Evolutionary conservation across 2,888 invertebrate genomes (phyloP).

Genomic region (Drosophila kanekoi): DNA sequence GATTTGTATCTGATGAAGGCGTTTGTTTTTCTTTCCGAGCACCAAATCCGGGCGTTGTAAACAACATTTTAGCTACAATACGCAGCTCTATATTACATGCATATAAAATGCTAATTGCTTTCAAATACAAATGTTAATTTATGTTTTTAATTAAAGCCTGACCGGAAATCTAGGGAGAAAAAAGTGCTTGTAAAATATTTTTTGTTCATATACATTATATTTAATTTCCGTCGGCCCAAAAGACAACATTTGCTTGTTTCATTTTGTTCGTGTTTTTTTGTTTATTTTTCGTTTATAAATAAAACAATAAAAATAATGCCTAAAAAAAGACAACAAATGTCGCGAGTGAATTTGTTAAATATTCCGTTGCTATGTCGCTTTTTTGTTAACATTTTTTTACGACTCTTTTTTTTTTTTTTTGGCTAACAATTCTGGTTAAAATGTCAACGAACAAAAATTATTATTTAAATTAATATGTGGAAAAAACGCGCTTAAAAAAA

Average conservation of each 20-base stretch:
- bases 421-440: background rate
- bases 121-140: background rate
- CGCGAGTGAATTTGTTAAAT: slow-evolving; percentile 18
- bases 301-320: slow-evolving; percentile 11
- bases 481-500: slow-evolving; percentile 10
- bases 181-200: slow-evolving; percentile 31
- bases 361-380: slow-evolving; percentile 3
- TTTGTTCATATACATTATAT: slow-evolving; percentile 47
- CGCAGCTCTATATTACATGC: background rate
- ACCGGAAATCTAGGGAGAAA: slow-evolving; percentile 34
- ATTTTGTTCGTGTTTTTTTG: background rate
- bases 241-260: slow-evolving; percentile 15
- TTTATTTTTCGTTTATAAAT: background rate
- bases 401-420: slow-evolving; percentile 7
- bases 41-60: slow-evolving; percentile 9
- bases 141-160: slow-evolving; percentile 30
- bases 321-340: slow-evolving; percentile 23
- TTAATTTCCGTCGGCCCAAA: slow-evolving; percentile 64
- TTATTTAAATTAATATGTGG: slow-evolving; percentile 20
- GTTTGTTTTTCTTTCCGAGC: slow-evolving; percentile 38
- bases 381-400: background rate
- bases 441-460: slow-evolving; percentile 26
- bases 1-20: slow-evolving; percentile 45
- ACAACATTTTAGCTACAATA: background rate
- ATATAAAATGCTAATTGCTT: slow-evolving; percentile 7